Conservation (phyloP, 2,797 vertebrate genomes). For the Chelidonichthys spinosus region DNA sequence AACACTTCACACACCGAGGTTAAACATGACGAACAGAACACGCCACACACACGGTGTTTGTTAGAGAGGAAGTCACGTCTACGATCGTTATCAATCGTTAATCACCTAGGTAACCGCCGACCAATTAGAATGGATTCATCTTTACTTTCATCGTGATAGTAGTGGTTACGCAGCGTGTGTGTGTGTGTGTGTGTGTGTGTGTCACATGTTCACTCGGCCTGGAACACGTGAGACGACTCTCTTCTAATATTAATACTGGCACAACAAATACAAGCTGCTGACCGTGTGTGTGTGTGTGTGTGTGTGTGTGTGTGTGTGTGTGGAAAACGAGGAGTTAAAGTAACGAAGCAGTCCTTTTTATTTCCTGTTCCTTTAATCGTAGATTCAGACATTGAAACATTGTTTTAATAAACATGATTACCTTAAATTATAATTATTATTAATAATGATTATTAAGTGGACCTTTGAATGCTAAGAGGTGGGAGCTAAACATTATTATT, state of each 20-base stretch:
- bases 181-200: background rate
- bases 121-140: slow-evolving; percentile 9
- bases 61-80: slow-evolving; percentile 53
- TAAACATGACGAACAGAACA: slow-evolving; percentile 40
- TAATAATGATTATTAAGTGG: background rate
- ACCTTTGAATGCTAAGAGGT: background rate
- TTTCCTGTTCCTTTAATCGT: background rate
- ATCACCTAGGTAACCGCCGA: slow-evolving; percentile 62
- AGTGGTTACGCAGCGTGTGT: slow-evolving; percentile 1
- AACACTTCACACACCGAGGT: slow-evolving; percentile 55
- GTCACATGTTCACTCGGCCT: slow-evolving; percentile 32
- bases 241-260: slow-evolving; percentile 32
- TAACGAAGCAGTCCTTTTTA: slow-evolving; percentile 23
- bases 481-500: background rate
- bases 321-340: slow-evolving; percentile 2
- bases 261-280: slow-evolving; percentile 27
- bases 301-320: no score
- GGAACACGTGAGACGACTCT: slow-evolving; percentile 30
- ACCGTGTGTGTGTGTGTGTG: background rate
- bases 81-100: slow-evolving; percentile 37
- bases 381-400: background rate
- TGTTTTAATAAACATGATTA: no score
- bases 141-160: slow-evolving; percentile 52
- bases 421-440: no score
- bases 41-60: background rate